Evolutionary conservation across 2,797 vertebrate genomes (phyloP), one percentile per base, ranked within the genome.

Genomic region (Pantherophis alleghaniensis): DNA sequence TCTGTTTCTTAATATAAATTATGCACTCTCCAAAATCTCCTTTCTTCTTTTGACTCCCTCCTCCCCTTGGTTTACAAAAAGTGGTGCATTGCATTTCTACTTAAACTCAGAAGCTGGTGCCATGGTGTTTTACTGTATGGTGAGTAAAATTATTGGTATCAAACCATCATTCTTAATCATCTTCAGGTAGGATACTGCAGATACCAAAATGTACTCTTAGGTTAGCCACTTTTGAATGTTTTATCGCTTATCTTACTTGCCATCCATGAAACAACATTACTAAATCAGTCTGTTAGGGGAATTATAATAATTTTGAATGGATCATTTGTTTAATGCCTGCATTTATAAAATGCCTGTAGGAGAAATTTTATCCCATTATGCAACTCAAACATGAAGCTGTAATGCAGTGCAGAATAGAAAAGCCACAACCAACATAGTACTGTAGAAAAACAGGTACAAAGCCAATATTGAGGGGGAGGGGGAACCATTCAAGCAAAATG

Each of bases 51-150:
- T 83, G 79, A 47, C 22, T 24, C 22, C 10, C 9, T 4, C 42
- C 42, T 42, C 2, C 79, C 74, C 79, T 24, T 56, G 94, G 22
- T 93, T 96, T 93, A 66, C 96, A 93, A 96, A 96, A 94, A 94
- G 91, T 94, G 95, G 95, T 97, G 97, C 97, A 97, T 98, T 98
- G 97, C 98, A 98, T 98, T 98, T 97, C 97, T 96, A 96, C 97
- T 97, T 97, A 97, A 96, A 96, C 97, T 97, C 96, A 94, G 96
- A 95, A 96, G 93, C 95, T 95, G 97, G 97, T 97, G 96, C 95
- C 96, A 89, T 95, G 94, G 93, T 96, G 96, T 96, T 96, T 95
- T 96, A 96, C 96, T 96, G 92, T 95, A 87, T 92, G 97, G 98
- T 98, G 96, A 98, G 98, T 98, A 94, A 94, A 32, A 26, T 93